A percentile compares a stretch with the other conserved stretches of the same genome.
Conservation (phyloP, 2,113 vertebrate genomes). For the Albula glossodonta region DNA sequence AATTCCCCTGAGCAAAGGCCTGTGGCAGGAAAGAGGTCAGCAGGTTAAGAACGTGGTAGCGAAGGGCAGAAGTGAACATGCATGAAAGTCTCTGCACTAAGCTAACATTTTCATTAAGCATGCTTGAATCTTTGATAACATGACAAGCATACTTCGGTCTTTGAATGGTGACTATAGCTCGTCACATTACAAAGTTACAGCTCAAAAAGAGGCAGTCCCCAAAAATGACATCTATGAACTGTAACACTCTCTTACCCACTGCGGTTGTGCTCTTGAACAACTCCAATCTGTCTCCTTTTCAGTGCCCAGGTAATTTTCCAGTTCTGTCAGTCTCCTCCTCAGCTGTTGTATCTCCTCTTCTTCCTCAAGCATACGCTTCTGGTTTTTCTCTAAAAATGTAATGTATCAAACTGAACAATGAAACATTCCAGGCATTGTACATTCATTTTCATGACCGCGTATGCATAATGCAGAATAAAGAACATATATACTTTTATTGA, state of each 20-base stretch:
- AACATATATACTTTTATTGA: too few species aligned
- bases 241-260: constrained; percentile 32
- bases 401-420: neutral
- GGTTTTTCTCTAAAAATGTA: constrained; percentile 28
- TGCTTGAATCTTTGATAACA: too few species aligned
- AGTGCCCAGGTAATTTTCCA: constrained; percentile 33
- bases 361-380: constrained; percentile 25
- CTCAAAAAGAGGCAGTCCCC: too few species aligned
- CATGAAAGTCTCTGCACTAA: too few species aligned
- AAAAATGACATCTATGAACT: neutral
- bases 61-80: neutral
- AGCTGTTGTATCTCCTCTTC: constrained; percentile 41
- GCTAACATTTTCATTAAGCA: too few species aligned
- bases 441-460: neutral
- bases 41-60: neutral
- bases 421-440: neutral
- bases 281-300: neutral
- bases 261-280: neutral
- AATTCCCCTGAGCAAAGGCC: constrained; percentile 18
- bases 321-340: constrained; percentile 31
- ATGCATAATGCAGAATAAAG: neutral
- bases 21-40: neutral
- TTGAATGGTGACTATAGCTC: too few species aligned
- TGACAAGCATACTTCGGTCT: too few species aligned
- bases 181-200: too few species aligned